These are phyloP conservation scores for Spodoptera frugiperda DNA, from an alignment of 1,140 invertebrate species.

Conservation along the genomic window DNA sequence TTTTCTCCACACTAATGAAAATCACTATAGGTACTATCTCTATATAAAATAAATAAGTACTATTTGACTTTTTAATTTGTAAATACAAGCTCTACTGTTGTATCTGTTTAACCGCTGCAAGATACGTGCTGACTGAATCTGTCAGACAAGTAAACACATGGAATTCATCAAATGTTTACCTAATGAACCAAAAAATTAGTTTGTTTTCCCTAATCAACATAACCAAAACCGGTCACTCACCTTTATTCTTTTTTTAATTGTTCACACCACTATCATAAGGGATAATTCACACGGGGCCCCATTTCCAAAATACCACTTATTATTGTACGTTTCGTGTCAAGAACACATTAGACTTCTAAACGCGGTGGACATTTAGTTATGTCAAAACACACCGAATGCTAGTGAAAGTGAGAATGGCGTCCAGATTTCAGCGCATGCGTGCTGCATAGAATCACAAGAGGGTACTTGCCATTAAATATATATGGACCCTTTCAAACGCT, in stretches of 20 bases:
- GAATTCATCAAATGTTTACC: no score
- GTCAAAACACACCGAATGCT: conserved; percentile 79
- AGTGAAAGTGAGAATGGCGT: conserved; percentile 81
- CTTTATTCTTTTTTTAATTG: conserved; percentile 54
- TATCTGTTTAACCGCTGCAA: no score
- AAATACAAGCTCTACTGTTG: neutral
- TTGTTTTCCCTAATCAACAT: conserved; percentile 27
- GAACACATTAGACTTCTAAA: conserved; percentile 76
- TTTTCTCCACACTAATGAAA: neutral
- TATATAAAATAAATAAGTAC: neutral
- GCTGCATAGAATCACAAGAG: conserved; percentile 49
- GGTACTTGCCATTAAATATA: conserved; percentile 63
- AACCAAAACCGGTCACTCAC: conserved; percentile 64
- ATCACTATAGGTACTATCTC: neutral
- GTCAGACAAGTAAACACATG: no score
- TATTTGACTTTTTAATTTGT: neutral
- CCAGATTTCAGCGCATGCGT: conserved; percentile 79
- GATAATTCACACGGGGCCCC: conserved; percentile 68
- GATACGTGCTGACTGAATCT: no score
- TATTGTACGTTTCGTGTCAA: conserved; percentile 80
- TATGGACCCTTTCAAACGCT: conserved; percentile 50
- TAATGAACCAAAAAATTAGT: no score
- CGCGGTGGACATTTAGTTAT: conserved; percentile 69
- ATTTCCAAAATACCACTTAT: conserved; percentile 70
- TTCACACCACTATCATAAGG: conserved; percentile 81